A percentile compares a stretch with the other conserved stretches of the same genome.
Conservation (phyloP, 37 sponge, comb jelly and placozoan genomes). For the Cladorhizidae sp. region DNA sequence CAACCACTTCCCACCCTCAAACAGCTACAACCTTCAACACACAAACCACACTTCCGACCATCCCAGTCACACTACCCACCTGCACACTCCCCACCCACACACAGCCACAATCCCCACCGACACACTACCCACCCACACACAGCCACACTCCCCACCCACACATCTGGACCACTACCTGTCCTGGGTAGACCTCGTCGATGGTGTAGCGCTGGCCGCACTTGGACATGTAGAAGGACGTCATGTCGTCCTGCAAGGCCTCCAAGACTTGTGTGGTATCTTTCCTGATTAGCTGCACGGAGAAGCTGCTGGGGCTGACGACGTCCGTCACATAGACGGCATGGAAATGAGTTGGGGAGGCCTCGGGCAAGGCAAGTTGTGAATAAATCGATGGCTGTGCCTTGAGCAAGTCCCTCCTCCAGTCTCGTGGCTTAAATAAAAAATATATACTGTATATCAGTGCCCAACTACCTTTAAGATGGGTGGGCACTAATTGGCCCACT, state of each 20-base stretch:
- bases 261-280: constrained; percentile 50
- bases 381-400: neutral
- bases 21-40: too few species aligned
- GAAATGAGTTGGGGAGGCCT: constrained; percentile 1
- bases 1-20: too few species aligned
- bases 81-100: too few species aligned
- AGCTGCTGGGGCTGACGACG: constrained; percentile 54
- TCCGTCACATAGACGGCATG: constrained; percentile 51
- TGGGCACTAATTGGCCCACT: too few species aligned
- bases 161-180: constrained; percentile 51
- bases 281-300: constrained; percentile 63
- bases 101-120: too few species aligned
- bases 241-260: constrained; percentile 61
- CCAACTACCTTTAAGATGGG: too few species aligned
- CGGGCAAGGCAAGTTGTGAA: neutral
- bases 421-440: too few species aligned
- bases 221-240: constrained; percentile 50
- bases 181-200: constrained; percentile 14
- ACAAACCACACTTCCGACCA: too few species aligned
- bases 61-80: too few species aligned
- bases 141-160: too few species aligned
- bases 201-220: constrained; percentile 10
- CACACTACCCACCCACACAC: too few species aligned
- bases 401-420: neutral
- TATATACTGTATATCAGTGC: too few species aligned